These are phyloP conservation scores for Leucosticte australis DNA, from an alignment of 2,113 vertebrate genomes.

Conservation along the genomic window DNA sequence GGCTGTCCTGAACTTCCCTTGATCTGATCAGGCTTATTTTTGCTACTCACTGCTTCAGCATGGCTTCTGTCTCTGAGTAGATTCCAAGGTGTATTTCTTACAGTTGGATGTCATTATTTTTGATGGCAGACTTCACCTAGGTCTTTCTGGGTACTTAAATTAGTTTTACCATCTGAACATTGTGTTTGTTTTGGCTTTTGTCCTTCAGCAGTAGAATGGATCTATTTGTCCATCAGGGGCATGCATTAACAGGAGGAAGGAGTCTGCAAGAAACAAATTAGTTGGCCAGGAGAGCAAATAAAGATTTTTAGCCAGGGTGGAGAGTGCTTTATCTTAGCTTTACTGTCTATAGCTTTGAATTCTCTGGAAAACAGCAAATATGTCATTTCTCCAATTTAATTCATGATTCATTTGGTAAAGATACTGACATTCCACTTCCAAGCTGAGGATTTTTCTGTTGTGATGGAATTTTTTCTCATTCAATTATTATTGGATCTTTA, in stretches of 20 bases:
- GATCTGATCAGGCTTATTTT: neutral
- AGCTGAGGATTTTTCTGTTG: neutral
- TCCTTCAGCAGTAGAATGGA: neutral
- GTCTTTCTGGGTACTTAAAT: neutral
- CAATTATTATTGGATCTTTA: neutral
- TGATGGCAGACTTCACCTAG: neutral
- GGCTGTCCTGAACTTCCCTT: neutral
- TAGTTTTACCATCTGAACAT: neutral
- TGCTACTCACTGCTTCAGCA: neutral
- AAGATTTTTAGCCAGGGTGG: neutral
- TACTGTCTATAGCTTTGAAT: neutral
- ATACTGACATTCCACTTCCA: neutral
- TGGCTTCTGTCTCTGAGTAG: neutral
- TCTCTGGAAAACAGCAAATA: neutral
- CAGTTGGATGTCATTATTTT: neutral
- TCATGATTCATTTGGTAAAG: neutral
- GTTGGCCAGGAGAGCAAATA: neutral
- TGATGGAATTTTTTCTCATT: neutral
- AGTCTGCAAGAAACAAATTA: neutral
- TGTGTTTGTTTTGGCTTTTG: neutral
- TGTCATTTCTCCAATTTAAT: neutral
- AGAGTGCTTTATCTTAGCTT: neutral
- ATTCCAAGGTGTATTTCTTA: neutral
- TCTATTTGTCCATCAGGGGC: neutral
- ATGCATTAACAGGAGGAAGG: neutral